Conservation (phyloP, 2,113 vertebrate genomes). For the Pangasianodon gigas region DNA sequence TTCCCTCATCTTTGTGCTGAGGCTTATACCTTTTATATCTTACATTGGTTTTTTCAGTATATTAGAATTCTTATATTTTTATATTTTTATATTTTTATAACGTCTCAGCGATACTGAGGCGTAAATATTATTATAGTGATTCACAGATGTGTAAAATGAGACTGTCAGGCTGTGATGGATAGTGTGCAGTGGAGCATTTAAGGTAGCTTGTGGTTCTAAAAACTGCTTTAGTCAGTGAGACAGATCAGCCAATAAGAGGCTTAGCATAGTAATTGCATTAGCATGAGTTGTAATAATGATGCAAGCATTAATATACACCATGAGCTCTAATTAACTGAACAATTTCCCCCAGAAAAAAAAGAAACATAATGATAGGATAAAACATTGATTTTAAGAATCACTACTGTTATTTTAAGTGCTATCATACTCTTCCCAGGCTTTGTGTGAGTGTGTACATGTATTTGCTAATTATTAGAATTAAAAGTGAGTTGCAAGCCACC, state of each 20-base stretch:
- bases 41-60: not conserved
- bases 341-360: not conserved
- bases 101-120: constrained; percentile 10
- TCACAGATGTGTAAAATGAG: constrained; percentile 48
- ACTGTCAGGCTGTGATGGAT: constrained; percentile 42
- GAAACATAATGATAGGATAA: not conserved
- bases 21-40: not conserved
- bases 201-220: constrained; percentile 28
- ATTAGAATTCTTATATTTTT: constrained; percentile 5
- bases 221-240: constrained; percentile 25
- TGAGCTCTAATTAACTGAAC: constrained; percentile 4
- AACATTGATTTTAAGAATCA: not conserved
- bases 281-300: constrained; percentile 26
- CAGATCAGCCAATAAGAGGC: constrained; percentile 17
- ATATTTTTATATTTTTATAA: constrained; percentile 5
- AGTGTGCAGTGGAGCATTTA: constrained; percentile 26
- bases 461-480: not conserved
- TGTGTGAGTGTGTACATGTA: not conserved
- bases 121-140: constrained; percentile 38
- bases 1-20: not conserved
- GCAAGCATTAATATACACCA: constrained; percentile 5
- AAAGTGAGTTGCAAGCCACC: not conserved
- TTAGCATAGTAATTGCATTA: constrained; percentile 33
- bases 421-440: not conserved
- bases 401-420: not conserved